A percentile compares a stretch with the other conserved stretches of the same genome.
Evolutionary conservation across 2,797 vertebrate genomes (phyloP).

Genomic region (Dicrostonyx torquatus): DNA sequence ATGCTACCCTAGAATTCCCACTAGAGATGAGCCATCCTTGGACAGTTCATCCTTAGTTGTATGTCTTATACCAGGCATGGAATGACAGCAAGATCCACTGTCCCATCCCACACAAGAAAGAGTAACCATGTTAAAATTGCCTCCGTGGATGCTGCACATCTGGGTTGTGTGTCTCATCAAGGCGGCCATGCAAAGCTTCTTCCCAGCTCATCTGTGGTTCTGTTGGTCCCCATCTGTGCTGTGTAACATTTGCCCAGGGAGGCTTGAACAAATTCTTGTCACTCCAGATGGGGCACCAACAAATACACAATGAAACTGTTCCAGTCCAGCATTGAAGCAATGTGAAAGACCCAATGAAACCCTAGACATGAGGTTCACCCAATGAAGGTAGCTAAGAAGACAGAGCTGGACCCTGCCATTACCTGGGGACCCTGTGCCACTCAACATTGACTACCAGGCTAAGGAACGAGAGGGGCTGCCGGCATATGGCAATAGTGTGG

Average conservation of each 20-base stretch:
- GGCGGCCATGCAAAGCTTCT: background rate
- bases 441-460: background rate
- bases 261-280: background rate
- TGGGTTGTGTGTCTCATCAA: background rate
- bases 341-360: background rate
- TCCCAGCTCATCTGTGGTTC: background rate
- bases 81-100: background rate
- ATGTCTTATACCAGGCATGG: background rate
- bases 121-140: background rate
- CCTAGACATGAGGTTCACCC: too few species aligned
- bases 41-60: background rate
- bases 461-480: too few species aligned
- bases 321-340: background rate
- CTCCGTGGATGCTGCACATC: too few species aligned
- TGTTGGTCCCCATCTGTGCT: background rate
- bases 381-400: background rate
- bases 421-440: fast-evolving
- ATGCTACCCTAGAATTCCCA: background rate
- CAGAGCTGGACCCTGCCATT: fast-evolving
- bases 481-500: fast-evolving
- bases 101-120: too few species aligned
- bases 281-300: background rate
- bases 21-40: background rate
- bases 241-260: background rate
- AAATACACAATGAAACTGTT: background rate